Conservation (phyloP, 1,140 invertebrate genomes). For the Drosophila tropicalis region DNA sequence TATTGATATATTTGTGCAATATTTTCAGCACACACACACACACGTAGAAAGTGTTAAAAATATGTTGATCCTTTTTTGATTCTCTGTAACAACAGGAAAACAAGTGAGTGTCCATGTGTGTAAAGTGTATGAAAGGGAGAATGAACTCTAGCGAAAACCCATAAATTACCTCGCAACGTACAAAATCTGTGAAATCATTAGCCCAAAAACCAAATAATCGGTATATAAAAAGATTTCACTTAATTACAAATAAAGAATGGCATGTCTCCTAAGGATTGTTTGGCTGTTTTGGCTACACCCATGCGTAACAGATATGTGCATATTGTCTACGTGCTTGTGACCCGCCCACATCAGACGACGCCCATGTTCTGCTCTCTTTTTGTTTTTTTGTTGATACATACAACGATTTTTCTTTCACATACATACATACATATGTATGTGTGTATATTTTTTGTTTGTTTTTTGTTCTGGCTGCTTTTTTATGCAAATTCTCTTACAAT, state of each 20-base stretch:
- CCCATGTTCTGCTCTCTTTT: not conserved
- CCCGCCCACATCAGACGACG: not conserved
- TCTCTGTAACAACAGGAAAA: too few relatives aligned
- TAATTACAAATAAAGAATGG: not conserved
- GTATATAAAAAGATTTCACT: not conserved
- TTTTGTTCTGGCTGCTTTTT: conserved; percentile 37
- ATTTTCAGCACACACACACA: too few relatives aligned
- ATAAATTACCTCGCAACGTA: too few relatives aligned
- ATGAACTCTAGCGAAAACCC: too few relatives aligned
- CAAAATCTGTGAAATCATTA: too few relatives aligned
- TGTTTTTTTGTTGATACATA: not conserved
- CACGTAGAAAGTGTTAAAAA: too few relatives aligned
- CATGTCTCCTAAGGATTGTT: not conserved
- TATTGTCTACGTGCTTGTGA: not conserved
- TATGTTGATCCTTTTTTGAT: too few relatives aligned
- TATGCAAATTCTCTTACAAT: conserved; percentile 74
- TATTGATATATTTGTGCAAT: conserved; percentile 2
- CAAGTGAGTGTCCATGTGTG: too few relatives aligned
- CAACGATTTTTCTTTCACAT: not conserved
- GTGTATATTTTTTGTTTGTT: conserved; percentile 20
- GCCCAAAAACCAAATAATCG: too few relatives aligned
- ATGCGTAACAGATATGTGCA: conserved; percentile 8
- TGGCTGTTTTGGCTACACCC: not conserved
- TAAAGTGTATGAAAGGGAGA: too few relatives aligned
- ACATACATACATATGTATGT: not conserved